Conservation (phyloP, 1,140 invertebrate genomes). For the Macrocentrus cingulum region DNA sequence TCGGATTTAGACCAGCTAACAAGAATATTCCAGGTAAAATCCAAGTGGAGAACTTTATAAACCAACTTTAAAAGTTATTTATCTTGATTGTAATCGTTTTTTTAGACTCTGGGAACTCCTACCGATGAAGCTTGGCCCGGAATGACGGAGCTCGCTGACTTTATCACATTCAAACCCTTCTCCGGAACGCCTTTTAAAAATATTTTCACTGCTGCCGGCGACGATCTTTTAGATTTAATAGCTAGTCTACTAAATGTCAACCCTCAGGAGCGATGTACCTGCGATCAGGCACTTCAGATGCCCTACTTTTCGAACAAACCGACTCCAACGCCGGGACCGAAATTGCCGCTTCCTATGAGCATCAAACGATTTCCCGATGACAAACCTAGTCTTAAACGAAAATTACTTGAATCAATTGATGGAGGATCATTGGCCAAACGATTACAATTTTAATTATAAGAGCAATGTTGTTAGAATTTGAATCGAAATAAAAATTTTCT, state of each 20-base stretch:
- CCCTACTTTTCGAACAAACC: slow-evolving; percentile 88
- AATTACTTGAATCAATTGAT: slow-evolving; percentile 70
- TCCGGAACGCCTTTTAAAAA: slow-evolving; percentile 81
- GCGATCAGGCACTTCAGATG: slow-evolving; percentile 80
- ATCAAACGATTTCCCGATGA: slow-evolving; percentile 64
- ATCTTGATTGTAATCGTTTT: too few relatives aligned
- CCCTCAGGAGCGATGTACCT: slow-evolving; percentile 81
- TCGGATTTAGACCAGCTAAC: slow-evolving; percentile 95
- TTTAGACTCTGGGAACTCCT: slow-evolving; percentile 79
- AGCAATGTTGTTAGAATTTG: too few relatives aligned
- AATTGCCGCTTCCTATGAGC: slow-evolving; percentile 76
- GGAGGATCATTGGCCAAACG: slow-evolving; percentile 69
- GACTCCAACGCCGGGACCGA: slow-evolving; percentile 77
- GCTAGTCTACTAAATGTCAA: slow-evolving; percentile 79
- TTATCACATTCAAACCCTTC: slow-evolving; percentile 88
- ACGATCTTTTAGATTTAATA: slow-evolving; percentile 89
- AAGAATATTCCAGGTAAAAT: slow-evolving; percentile 85
- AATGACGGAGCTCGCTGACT: slow-evolving; percentile 85
- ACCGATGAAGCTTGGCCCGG: slow-evolving; percentile 91
- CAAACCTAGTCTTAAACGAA: slow-evolving; percentile 74
- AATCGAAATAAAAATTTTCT: too few relatives aligned
- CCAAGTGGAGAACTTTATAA: slow-evolving; percentile 1
- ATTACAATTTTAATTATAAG: slow-evolving; percentile 62
- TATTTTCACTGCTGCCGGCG: slow-evolving; percentile 93
- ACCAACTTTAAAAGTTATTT: too few relatives aligned